Evolutionary conservation across 2,888 invertebrate genomes (phyloP).

Genomic region (Pelosia muscerda): DNA sequence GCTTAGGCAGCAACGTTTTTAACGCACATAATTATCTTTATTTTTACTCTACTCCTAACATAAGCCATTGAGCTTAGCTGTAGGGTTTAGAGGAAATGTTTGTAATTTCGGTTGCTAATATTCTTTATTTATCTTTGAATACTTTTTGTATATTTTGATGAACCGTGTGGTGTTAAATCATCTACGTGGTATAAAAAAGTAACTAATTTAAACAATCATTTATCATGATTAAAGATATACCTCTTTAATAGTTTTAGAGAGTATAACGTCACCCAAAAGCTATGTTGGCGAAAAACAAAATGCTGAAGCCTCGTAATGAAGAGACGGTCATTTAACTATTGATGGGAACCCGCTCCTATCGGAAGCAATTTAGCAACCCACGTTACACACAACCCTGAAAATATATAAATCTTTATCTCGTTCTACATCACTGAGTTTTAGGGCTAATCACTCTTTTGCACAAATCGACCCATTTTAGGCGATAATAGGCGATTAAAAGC

Average conservation of each 20-base stretch:
- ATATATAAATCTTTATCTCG: constrained; percentile 8
- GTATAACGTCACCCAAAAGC: not conserved
- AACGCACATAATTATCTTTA: too few relatives aligned
- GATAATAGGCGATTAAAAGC: not conserved
- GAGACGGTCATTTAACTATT: not conserved
- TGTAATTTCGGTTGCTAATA: too few relatives aligned
- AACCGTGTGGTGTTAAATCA: too few relatives aligned
- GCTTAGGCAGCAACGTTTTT: too few relatives aligned
- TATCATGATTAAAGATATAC: not conserved
- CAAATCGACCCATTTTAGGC: not conserved
- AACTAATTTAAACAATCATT: too few relatives aligned
- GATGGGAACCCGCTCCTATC: constrained; percentile 10
- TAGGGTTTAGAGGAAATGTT: too few relatives aligned
- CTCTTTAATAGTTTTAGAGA: too few relatives aligned
- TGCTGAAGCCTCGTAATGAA: not conserved
- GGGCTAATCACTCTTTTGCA: too few relatives aligned
- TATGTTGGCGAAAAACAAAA: constrained; percentile 1
- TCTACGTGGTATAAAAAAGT: not conserved
- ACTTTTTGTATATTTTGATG: too few relatives aligned
- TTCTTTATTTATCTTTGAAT: too few relatives aligned
- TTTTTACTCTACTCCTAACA: too few relatives aligned
- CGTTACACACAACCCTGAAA: not conserved
- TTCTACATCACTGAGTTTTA: not conserved
- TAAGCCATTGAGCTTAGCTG: too few relatives aligned
- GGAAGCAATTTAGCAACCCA: constrained; percentile 7